Evolutionary conservation across 2,797 vertebrate species (phyloP).

Genomic region (Crypturellus tataupa): DNA sequence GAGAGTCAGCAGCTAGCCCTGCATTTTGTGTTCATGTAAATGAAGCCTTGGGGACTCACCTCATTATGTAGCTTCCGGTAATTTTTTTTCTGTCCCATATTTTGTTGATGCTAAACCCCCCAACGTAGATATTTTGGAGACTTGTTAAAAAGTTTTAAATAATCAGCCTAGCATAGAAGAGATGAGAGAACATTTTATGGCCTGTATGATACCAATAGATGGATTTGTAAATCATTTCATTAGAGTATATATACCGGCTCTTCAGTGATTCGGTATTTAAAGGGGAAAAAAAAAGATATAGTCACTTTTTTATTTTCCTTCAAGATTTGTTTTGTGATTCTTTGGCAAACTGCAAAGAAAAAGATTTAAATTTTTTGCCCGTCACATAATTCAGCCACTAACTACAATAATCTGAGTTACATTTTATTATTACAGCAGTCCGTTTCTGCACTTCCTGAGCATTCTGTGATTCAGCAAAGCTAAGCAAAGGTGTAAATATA

Average conservation of each 20-base stretch:
- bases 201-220: not conserved
- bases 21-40: not conserved
- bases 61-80: not conserved
- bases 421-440: not conserved
- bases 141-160: not conserved
- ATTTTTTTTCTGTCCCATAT: not conserved
- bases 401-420: not conserved
- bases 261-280: not conserved
- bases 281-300: not conserved
- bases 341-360: not conserved
- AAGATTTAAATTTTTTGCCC: not conserved
- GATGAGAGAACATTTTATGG: not conserved
- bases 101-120: not conserved
- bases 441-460: not conserved
- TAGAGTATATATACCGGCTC: not conserved
- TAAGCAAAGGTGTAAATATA: not conserved
- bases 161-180: not conserved
- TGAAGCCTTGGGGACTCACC: not conserved
- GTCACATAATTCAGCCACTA: not conserved
- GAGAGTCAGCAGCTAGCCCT: not conserved
- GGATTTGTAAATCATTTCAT: not conserved
- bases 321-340: not conserved
- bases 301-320: not conserved
- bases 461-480: not conserved
- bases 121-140: not conserved